Conservation (phyloP, 2,113 vertebrate species). For the Chaetodon auriga region DNA sequence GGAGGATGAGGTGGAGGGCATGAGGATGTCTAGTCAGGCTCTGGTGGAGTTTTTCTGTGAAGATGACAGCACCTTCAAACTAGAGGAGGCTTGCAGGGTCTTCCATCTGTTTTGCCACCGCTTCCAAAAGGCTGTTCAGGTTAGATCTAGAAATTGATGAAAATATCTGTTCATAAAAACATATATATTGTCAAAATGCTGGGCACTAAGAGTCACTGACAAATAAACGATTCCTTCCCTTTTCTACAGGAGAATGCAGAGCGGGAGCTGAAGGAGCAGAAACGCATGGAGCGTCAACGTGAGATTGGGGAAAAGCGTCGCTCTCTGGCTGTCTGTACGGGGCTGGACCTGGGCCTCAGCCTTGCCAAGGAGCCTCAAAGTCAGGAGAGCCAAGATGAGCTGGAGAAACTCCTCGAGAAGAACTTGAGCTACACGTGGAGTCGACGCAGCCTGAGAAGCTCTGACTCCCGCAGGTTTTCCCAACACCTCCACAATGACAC, state of each 20-base stretch:
- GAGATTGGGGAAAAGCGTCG: conserved; percentile 82
- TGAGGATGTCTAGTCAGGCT: conserved; percentile 83
- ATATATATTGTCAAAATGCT: neutral
- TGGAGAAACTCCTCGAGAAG: conserved; percentile 84
- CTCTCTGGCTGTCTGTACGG: conserved; percentile 81
- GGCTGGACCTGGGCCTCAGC: conserved; percentile 68
- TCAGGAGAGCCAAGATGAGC: conserved; percentile 77
- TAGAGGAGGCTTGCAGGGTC: conserved; percentile 84
- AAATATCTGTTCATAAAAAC: neutral
- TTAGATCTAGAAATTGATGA: conserved; percentile 37
- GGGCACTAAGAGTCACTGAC: neutral
- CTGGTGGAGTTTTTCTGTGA: conserved; percentile 87
- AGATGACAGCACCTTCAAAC: conserved; percentile 83
- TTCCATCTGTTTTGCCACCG: conserved; percentile 84
- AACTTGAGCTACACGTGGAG: conserved; percentile 81
- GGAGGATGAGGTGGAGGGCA: conserved; percentile 80
- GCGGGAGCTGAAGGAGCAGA: conserved; percentile 84
- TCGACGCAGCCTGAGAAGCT: conserved; percentile 80
- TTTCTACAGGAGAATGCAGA: conserved; percentile 84
- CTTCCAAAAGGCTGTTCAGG: conserved; percentile 85
- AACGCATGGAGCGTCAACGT: conserved; percentile 81
- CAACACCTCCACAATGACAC: conserved; percentile 46
- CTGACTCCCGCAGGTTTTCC: conserved; percentile 67
- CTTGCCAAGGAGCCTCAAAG: conserved; percentile 55
- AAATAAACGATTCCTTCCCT: neutral